phyloP scores from a whole-genome alignment of 2,888 invertebrate genomes.

The Drosophila demipolita region DNA sequence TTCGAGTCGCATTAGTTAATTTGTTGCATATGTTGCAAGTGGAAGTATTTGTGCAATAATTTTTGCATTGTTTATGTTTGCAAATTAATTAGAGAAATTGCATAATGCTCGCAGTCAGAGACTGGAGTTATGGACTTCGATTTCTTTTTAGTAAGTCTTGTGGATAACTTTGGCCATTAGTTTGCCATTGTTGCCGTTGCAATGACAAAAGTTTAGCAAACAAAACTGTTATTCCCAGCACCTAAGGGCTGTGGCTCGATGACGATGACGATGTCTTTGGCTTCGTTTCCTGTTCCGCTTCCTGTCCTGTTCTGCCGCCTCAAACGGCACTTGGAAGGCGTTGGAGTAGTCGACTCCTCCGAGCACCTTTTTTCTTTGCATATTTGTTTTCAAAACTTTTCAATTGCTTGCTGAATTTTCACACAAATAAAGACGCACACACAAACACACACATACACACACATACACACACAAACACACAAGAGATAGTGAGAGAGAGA shows the following conservation, averaged over 20 bases:
- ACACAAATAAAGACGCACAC: constrained; percentile 53
- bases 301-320: constrained; percentile 28
- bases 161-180: constrained; percentile 54
- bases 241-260: constrained; percentile 46
- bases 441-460: constrained; percentile 41
- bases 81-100: constrained; percentile 32
- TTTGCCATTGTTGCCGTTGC: constrained; percentile 63
- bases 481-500: constrained; percentile 2
- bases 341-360: constrained; percentile 47
- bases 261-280: constrained; percentile 17
- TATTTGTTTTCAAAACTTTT: constrained; percentile 75
- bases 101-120: neutral
- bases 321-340: constrained; percentile 50
- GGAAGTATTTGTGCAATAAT: neutral
- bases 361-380: constrained; percentile 77
- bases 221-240: constrained; percentile 62
- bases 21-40: constrained; percentile 5
- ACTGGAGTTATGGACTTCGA: constrained; percentile 15
- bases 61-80: neutral
- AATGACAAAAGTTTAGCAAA: constrained; percentile 72
- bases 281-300: constrained; percentile 47
- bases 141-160: constrained; percentile 18
- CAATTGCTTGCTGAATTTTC: constrained; percentile 69
- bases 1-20: constrained; percentile 9
- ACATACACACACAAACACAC: constrained; percentile 46